Percentiles rank a stretch among this genome's conserved stretches.
These are phyloP conservation scores for Vireo griseus DNA, from an alignment of 2,797 vertebrate species.

Conservation along the genomic window DNA sequence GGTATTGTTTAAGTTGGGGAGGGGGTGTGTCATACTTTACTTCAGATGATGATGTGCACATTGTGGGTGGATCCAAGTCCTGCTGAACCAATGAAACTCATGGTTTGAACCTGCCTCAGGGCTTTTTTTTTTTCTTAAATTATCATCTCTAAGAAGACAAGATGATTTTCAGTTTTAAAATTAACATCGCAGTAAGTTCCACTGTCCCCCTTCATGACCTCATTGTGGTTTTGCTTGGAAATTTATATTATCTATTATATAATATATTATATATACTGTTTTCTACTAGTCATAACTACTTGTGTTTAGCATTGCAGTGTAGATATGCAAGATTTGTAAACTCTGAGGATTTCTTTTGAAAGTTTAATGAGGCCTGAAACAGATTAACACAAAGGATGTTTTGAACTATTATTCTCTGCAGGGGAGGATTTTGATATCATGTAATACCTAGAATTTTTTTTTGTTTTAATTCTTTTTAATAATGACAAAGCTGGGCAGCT, in stretches of 20 bases:
- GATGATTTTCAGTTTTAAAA: background rate
- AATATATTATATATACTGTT: background rate
- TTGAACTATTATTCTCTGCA: background rate
- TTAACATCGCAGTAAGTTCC: fast-evolving
- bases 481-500: background rate
- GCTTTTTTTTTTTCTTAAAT: background rate
- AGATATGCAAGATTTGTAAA: background rate
- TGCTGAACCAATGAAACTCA: background rate
- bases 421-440: background rate
- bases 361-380: background rate
- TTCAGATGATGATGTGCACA: background rate
- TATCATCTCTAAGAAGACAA: background rate
- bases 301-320: background rate
- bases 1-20: background rate
- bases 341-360: background rate
- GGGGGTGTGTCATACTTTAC: background rate
- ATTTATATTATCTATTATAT: background rate
- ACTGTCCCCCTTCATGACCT: background rate
- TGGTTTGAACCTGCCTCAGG: background rate
- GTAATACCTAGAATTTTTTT: background rate
- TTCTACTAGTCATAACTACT: background rate
- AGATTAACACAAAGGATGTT: background rate
- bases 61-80: background rate
- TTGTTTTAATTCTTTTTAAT: background rate
- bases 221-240: background rate